A percentile compares a stretch with the other conserved stretches of the same genome.
Evolutionary conservation across 2,113 vertebrate genomes (phyloP).

Genomic region (Leptobrachium leishanense): DNA sequence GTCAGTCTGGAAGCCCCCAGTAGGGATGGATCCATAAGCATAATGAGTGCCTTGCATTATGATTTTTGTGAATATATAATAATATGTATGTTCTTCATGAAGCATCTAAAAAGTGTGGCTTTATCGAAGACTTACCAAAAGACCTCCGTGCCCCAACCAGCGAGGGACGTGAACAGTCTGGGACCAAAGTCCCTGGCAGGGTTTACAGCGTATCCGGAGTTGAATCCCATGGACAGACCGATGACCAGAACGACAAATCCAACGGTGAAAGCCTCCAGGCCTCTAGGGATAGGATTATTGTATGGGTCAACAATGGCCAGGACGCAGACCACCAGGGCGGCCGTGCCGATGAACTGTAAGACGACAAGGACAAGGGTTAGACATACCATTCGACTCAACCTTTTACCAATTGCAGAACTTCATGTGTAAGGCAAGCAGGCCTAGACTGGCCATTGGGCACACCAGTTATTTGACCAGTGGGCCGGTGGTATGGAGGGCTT

Average conservation of each 20-base stretch:
- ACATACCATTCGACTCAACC: no score
- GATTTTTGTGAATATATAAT: no score
- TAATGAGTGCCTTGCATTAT: no score
- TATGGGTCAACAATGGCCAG: constrained; percentile 92
- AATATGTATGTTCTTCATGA: no score
- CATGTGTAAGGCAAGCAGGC: no score
- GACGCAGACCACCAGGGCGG: constrained; percentile 88
- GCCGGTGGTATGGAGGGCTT: no score
- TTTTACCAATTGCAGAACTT: no score
- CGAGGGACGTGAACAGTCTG: constrained; percentile 87
- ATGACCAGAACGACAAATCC: constrained; percentile 93
- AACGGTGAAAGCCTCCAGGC: constrained; percentile 93
- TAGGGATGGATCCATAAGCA: no score
- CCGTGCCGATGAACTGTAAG: constrained; percentile 87
- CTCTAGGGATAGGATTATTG: constrained; percentile 89
- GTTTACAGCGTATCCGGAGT: constrained; percentile 96
- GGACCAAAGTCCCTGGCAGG: constrained; percentile 94
- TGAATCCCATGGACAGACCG: constrained; percentile 96
- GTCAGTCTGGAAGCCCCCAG: no score
- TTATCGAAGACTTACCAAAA: constrained; percentile 79
- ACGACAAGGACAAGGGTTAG: neutral
- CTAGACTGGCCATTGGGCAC: no score
- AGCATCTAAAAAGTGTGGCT: no score
- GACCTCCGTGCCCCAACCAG: constrained; percentile 86
- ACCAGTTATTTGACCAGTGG: no score